Evolutionary conservation across 2,888 invertebrate species (phyloP).

Genomic region (Eupsilia transversa): DNA sequence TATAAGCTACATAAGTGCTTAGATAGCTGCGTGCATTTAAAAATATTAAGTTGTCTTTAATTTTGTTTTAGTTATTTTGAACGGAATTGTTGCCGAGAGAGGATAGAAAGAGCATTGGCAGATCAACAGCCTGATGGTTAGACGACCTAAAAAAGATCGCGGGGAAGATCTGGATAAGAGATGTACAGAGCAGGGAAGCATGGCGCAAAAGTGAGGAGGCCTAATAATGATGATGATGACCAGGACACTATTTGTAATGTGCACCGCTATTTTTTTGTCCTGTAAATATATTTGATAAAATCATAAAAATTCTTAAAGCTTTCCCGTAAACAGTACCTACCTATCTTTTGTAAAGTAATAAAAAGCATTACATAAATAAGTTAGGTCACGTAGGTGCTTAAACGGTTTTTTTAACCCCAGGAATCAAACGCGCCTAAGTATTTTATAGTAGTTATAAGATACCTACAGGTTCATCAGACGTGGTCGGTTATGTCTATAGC

Average conservation of each 20-base stretch:
- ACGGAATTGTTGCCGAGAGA: background rate
- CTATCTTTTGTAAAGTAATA: background rate
- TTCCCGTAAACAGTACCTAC: background rate
- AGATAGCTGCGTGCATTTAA: background rate
- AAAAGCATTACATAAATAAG: background rate
- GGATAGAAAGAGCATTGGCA: no score
- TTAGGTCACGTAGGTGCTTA: background rate
- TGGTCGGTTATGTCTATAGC: background rate
- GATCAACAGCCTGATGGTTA: background rate
- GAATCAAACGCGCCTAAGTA: background rate
- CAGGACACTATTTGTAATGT: background rate
- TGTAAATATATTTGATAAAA: background rate
- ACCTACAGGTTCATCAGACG: no score
- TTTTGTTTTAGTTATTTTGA: background rate
- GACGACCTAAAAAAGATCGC: background rate
- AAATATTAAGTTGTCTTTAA: background rate
- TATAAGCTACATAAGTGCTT: background rate
- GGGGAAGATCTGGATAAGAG: background rate
- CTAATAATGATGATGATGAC: background rate
- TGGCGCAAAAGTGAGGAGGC: no score
- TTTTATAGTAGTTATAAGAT: background rate
- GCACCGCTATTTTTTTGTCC: background rate
- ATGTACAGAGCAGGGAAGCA: no score
- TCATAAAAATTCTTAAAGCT: background rate
- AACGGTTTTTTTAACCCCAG: background rate